These are phyloP conservation scores for Corticium candelabrum DNA, from an alignment of 37 sponge, comb jelly and placozoan genomes.

Conservation along the genomic window DNA sequence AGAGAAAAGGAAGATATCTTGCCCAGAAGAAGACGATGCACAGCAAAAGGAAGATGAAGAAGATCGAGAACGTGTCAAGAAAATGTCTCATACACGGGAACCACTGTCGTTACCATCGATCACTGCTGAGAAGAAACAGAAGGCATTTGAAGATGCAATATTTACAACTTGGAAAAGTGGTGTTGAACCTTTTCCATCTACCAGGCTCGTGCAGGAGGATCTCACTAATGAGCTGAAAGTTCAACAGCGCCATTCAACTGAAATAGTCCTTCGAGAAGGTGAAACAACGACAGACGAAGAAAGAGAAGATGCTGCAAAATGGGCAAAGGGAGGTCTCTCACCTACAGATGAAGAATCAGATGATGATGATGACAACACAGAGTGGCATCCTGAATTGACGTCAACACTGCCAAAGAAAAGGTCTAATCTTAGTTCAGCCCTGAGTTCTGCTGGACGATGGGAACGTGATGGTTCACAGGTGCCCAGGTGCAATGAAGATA, in stretches of 20 bases:
- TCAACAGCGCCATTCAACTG: not conserved
- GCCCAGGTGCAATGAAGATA: not conserved
- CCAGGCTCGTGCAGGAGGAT: not conserved
- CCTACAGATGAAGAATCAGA: not conserved
- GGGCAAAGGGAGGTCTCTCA: not conserved
- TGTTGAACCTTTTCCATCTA: not conserved
- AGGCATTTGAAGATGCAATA: not conserved
- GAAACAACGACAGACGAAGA: constrained; percentile 1
- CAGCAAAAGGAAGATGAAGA: not conserved
- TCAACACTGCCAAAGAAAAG: no score
- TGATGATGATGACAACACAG: not conserved
- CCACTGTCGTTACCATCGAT: not conserved
- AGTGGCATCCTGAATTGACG: not conserved
- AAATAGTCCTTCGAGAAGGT: constrained; percentile 1
- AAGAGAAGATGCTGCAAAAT: not conserved
- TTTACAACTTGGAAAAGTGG: not conserved
- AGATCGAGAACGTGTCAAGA: not conserved
- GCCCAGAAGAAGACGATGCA: not conserved
- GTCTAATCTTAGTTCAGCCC: no score
- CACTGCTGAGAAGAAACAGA: not conserved
- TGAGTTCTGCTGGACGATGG: no score
- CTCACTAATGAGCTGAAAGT: not conserved
- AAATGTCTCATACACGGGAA: not conserved
- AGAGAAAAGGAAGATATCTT: not conserved
- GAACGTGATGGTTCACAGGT: no score